Evolutionary conservation across 2,888 invertebrate species (phyloP), one percentile per base, ranked within the genome.

Genomic region (Andrena hattorfiana): DNA sequence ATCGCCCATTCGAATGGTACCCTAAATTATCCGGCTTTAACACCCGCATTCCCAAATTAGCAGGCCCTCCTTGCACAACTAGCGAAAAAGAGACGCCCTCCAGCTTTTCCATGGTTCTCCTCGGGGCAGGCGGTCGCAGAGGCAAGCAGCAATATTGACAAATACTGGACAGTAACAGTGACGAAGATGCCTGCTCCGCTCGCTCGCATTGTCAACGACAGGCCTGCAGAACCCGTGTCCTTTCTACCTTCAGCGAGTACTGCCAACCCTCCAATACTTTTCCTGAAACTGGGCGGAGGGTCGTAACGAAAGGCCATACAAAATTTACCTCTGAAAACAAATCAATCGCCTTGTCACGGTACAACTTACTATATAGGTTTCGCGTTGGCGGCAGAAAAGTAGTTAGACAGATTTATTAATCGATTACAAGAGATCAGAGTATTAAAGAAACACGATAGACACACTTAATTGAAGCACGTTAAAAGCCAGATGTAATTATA

Each of bases 1-100:
- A 75, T 73, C 68, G 23, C 63, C 63, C 26, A 51, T 83, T 79
- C 1, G 64, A 73, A 81, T 60, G 70, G 81, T 77, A 79, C 75
- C 87, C 62, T 87, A 89, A 89, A 89, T 90, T 89, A 89, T 82
- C 74, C 78, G 74, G 80, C 32, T 72, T 78, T 77, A 72, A 73
- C 79, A 63, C 77, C 54, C 48, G 30, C 49, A 49, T 75, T 70
- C 79, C 83, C 70, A 83, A 87, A 88, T 90, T 88, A 89, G 85
- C 81, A 74, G 77, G 28, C 68, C 60, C 56, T 80, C 30, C 49
- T 72, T 66, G 20, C 42, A 49, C 70, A 26, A 63, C 60, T 8
- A 10, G 48, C 1, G 13, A 13, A 13, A 20, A 59, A 35, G 28
- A 28, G 66, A 6, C 26, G n/a, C 6, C 23, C n/a, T 32, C 13